Evolutionary conservation across 1,140 invertebrate genomes (phyloP), one percentile per base, ranked within the genome.

Genomic region (Sycobia sp.): DNA sequence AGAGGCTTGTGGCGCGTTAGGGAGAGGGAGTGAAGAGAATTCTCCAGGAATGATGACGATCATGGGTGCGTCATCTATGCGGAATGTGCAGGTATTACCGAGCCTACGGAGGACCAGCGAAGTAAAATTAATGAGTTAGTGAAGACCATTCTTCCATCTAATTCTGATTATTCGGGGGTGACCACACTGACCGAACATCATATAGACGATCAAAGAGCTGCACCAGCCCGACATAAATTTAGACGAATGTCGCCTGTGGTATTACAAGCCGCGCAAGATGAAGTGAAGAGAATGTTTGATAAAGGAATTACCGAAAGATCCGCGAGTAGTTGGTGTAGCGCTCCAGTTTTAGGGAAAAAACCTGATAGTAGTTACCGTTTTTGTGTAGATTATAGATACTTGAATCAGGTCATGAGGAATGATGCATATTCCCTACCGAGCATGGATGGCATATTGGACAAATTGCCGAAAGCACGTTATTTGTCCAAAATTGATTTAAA

Each of bases 301-400:
- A 22, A 4, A 23, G 18, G n/a, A 4, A 14, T 46, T 22, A 46
- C 22, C 4, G 14, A 46, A 14, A 18, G 16, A 9, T 20, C 16
- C 22, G 22, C 16, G 4, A 46, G 43, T 13, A 14, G 22, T 3
- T 50, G 29, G 14, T 2, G n/a, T 34, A 50, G 47, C 18, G 27
- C 47, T 18, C 27, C 29, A 3, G 47, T 34, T 2, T 32, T 34
- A 1, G 8, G 32, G 3, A 16, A 23, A 23, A 18, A 50, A 34
- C n/a, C 3, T 4, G 51, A 39, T 10, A 36, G 51, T 4, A 23
- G 9, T 38, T 54, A 23, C n/a, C 3, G 34, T 14, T 54, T 54
- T 13, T 54, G 51, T 14, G 14, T 38, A 2, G 51, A 54, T 14
- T 54, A n/a, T n/a, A n/a, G n/a, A n/a, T n/a, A n/a, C n/a, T n/a